Evolutionary conservation across 1,140 invertebrate genomes (phyloP).

Genomic region (Acromyrmex echinatior): DNA sequence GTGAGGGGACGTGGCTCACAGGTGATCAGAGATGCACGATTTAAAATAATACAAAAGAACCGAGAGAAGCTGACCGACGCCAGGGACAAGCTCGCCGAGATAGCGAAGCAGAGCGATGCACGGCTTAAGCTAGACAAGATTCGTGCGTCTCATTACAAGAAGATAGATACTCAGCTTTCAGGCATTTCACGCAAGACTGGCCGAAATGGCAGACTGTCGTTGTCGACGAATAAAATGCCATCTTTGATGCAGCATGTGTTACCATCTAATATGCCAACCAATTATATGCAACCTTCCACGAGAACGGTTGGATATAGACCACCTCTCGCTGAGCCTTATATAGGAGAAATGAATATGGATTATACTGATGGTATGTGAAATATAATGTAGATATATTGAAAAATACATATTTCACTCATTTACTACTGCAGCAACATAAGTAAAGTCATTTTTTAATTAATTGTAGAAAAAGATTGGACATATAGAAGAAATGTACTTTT

Average conservation of each 20-base stretch:
- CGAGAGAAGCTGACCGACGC: conserved; percentile 90
- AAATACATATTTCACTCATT: no score
- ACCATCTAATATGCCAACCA: conserved; percentile 69
- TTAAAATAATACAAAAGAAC: conserved; percentile 91
- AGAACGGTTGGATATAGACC: conserved; percentile 77
- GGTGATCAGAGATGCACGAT: conserved; percentile 88
- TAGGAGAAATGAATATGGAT: conserved; percentile 79
- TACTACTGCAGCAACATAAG: no score
- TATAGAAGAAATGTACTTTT: no score
- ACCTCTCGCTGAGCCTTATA: conserved; percentile 77
- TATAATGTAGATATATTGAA: neutral
- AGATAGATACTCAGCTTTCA: conserved; percentile 71
- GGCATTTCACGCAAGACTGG: conserved; percentile 86
- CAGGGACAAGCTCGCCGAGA: conserved; percentile 90
- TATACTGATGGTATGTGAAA: conserved; percentile 76
- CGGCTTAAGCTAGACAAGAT: conserved; percentile 88
- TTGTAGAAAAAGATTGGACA: no score
- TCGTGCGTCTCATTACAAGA: conserved; percentile 81
- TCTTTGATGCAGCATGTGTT: conserved; percentile 69
- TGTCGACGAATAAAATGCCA: conserved; percentile 86
- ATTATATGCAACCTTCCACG: conserved; percentile 73
- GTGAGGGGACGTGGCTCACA: conserved; percentile 67
- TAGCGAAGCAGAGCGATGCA: conserved; percentile 90
- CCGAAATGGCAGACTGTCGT: conserved; percentile 86
- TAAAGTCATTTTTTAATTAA: no score